Evolutionary conservation across 1,140 invertebrate genomes (phyloP).

Genomic region (Sogatella furcifera): DNA sequence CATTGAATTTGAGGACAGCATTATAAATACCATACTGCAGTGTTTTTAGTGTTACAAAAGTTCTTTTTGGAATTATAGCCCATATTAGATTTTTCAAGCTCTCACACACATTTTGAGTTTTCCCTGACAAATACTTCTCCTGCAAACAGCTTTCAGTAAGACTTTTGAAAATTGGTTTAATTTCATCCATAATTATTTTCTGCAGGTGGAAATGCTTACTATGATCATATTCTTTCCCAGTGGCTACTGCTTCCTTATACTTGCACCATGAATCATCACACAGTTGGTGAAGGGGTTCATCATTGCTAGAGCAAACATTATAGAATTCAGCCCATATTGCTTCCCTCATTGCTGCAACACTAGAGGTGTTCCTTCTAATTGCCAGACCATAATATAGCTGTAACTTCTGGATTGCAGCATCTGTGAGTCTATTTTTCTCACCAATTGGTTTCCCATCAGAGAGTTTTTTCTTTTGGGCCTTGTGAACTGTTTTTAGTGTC

Average conservation of each 20-base stretch:
- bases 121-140: neutral
- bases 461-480: neutral
- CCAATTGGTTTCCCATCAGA: constrained; percentile 2
- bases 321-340: constrained; percentile 14
- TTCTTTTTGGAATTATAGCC: neutral
- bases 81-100: constrained; percentile 2
- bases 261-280: constrained; percentile 23
- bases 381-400: constrained; percentile 1
- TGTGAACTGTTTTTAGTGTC: constrained; percentile 4
- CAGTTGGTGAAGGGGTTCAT: constrained; percentile 13
- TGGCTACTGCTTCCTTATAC: constrained; percentile 24
- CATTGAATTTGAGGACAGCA: constrained; percentile 1
- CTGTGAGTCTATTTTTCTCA: constrained; percentile 1
- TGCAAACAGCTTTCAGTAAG: constrained; percentile 8
- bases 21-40: neutral
- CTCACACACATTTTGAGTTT: constrained; percentile 2
- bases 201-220: neutral
- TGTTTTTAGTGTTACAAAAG: neutral
- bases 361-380: neutral
- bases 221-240: neutral
- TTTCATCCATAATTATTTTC: constrained; percentile 10
- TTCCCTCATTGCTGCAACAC: constrained; percentile 8
- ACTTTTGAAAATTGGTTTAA: constrained; percentile 17
- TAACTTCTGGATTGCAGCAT: constrained; percentile 1
- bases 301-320: constrained; percentile 4